A percentile compares a stretch with the other conserved stretches of the same genome.
These are phyloP conservation scores for Drosophila orosa DNA, from an alignment of 1,140 invertebrate species.

Conservation along the genomic window DNA sequence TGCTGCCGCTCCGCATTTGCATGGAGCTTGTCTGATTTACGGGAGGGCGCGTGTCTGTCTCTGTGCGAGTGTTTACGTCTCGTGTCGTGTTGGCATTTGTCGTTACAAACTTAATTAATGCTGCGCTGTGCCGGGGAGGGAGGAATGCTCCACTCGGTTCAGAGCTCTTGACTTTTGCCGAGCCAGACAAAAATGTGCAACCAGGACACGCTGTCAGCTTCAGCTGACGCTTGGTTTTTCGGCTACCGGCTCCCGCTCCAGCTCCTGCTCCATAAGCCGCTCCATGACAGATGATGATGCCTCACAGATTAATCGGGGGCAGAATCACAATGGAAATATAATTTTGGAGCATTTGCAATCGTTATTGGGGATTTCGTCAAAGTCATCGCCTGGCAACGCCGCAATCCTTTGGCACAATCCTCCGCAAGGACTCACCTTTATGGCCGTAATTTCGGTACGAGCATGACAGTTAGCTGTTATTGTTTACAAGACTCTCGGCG, in stretches of 20 bases:
- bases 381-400: conserved; percentile 36
- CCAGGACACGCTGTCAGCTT: conserved; percentile 61
- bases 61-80: conserved; percentile 42
- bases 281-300: conserved; percentile 3
- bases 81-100: conserved; percentile 72
- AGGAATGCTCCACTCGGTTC: background rate
- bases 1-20: conserved; percentile 57
- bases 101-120: conserved; percentile 77
- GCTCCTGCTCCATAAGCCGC: background rate
- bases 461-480: conserved; percentile 50
- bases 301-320: conserved; percentile 31
- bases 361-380: conserved; percentile 24
- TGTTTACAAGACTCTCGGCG: conserved; percentile 49
- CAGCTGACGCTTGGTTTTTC: conserved; percentile 49
- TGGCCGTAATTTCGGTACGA: conserved; percentile 49
- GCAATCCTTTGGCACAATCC: conserved; percentile 19
- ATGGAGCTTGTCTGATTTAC: conserved; percentile 46
- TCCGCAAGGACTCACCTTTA: background rate
- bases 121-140: conserved; percentile 44
- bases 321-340: conserved; percentile 21
- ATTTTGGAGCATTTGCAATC: conserved; percentile 31
- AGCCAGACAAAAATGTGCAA: conserved; percentile 50
- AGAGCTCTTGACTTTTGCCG: conserved; percentile 63
- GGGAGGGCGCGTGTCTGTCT: conserved; percentile 40
- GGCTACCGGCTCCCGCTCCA: conserved; percentile 7